phyloP scores from a whole-genome alignment of 2,888 invertebrate genomes.

The Criorhina ranunculi region DNA sequence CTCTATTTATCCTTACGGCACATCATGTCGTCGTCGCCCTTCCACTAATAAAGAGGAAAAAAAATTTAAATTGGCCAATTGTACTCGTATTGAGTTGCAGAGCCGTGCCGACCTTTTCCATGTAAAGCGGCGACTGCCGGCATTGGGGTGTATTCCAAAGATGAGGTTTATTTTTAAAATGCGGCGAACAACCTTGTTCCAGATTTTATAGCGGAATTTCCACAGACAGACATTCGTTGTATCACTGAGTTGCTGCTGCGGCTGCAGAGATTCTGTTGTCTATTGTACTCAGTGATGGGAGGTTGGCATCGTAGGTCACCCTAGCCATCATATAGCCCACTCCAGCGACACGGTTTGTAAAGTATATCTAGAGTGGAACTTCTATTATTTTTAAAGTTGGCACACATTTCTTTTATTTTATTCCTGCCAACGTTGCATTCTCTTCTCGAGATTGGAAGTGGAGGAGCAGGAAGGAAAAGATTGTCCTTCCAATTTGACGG shows the following conservation, averaged over 20 bases:
- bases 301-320: constrained; percentile 42
- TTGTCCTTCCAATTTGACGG: constrained; percentile 60
- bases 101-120: constrained; percentile 48
- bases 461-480: background rate
- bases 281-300: constrained; percentile 26
- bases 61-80: constrained; percentile 40
- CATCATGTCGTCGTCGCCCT: constrained; percentile 9
- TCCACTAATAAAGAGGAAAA: background rate
- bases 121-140: constrained; percentile 55
- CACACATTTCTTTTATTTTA: constrained; percentile 45
- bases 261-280: constrained; percentile 42
- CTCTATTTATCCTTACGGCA: constrained; percentile 1
- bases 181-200: constrained; percentile 67
- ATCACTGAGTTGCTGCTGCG: constrained; percentile 64
- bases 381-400: constrained; percentile 63
- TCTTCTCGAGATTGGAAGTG: constrained; percentile 19
- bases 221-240: constrained; percentile 71
- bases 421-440: constrained; percentile 53
- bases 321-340: no score
- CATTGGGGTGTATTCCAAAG: constrained; percentile 7
- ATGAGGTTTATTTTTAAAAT: constrained; percentile 33
- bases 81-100: constrained; percentile 41
- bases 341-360: constrained; percentile 39
- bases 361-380: constrained; percentile 61
- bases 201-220: constrained; percentile 63